phyloP scores from a whole-genome alignment of 2,888 invertebrate genomes.

The Archaeoteleia sp. region DNA sequence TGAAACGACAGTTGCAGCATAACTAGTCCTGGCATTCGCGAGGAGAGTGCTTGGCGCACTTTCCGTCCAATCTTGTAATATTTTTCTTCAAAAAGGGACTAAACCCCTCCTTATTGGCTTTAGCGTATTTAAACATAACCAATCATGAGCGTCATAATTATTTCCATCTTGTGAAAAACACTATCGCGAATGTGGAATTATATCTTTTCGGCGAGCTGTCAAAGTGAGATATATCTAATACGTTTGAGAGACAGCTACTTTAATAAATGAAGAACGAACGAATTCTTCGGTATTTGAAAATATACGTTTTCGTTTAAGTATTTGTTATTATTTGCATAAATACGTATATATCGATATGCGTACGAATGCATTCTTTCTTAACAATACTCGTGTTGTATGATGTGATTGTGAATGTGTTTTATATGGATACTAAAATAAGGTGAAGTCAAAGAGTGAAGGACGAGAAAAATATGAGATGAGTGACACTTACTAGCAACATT shows the following conservation, averaged over 20 bases:
- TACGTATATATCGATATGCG: too few species aligned
- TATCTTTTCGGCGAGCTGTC: constrained; percentile 29
- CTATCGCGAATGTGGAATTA: constrained; percentile 1
- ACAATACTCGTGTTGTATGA: constrained; percentile 6
- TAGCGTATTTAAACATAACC: background rate
- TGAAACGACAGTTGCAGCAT: constrained; percentile 70
- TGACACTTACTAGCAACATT: constrained; percentile 26
- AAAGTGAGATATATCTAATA: constrained; percentile 14
- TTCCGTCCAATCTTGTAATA: constrained; percentile 42
- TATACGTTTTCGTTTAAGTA: too few species aligned
- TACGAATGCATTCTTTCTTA: too few species aligned
- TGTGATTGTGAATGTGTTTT: constrained; percentile 20
- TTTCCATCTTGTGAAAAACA: background rate
- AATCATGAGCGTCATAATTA: background rate
- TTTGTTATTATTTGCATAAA: too few species aligned
- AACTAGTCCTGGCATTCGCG: constrained; percentile 71
- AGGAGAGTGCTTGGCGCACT: constrained; percentile 61
- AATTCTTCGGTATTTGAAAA: background rate
- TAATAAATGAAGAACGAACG: constrained; percentile 13
- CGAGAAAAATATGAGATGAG: constrained; percentile 40
- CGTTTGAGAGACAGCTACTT: constrained; percentile 15
- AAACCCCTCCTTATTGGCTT: constrained; percentile 13
- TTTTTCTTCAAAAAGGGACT: constrained; percentile 32
- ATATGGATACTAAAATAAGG: constrained; percentile 16
- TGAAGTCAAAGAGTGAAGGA: constrained; percentile 16